Evolutionary conservation across 2,888 invertebrate genomes (phyloP).

Genomic region (Geotrupes spiniger): DNA sequence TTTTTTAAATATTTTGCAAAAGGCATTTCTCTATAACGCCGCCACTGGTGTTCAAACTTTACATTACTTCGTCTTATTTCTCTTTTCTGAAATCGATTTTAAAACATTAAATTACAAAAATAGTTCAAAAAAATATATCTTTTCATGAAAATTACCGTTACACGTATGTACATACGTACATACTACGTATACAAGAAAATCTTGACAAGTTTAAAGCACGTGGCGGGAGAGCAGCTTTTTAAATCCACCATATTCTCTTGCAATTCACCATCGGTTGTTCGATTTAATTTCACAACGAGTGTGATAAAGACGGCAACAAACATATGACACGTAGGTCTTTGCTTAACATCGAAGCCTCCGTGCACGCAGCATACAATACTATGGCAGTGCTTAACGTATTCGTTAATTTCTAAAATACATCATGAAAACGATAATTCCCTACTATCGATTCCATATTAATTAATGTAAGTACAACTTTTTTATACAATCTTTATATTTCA

Average conservation of each 20-base stretch:
- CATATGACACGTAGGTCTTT: constrained; percentile 6
- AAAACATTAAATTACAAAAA: too few species aligned
- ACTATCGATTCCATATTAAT: constrained; percentile 16
- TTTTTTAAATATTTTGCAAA: too few species aligned
- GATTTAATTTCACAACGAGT: not conserved
- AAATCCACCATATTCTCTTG: constrained; percentile 14
- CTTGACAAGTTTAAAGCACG: constrained; percentile 2
- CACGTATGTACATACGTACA: too few species aligned
- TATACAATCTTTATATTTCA: constrained; percentile 9
- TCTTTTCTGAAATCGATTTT: too few species aligned
- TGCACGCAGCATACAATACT: constrained; percentile 26
- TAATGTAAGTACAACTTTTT: constrained; percentile 15
- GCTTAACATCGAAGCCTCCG: constrained; percentile 12
- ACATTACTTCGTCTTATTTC: too few species aligned
- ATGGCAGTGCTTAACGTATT: constrained; percentile 11
- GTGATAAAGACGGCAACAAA: not conserved
- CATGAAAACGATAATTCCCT: constrained; percentile 23
- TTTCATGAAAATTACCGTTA: too few species aligned
- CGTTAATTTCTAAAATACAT: constrained; percentile 18
- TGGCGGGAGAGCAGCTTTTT: constrained; percentile 13
- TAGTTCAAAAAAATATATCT: too few species aligned
- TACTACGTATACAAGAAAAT: too few species aligned
- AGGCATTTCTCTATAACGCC: too few species aligned
- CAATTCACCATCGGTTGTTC: not conserved
- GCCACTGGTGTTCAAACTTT: too few species aligned